A percentile compares a stretch with the other conserved stretches of the same genome.
phyloP scores from a whole-genome alignment of 2,797 vertebrate species.

The Gallirallus australis region DNA sequence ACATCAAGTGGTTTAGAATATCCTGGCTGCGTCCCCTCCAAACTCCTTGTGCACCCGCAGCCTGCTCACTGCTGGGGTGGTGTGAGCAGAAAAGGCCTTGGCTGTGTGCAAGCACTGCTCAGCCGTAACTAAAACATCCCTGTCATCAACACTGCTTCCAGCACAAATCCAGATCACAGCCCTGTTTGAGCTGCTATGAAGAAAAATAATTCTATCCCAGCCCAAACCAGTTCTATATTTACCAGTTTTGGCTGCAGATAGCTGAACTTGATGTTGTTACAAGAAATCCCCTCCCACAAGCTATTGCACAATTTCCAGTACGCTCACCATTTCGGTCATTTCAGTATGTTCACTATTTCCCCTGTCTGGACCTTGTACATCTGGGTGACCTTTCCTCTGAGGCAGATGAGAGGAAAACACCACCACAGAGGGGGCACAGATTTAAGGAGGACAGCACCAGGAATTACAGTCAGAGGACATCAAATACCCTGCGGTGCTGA shows the following conservation, averaged over 20 bases:
- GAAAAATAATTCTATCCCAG: no score
- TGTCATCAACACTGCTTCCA: no score
- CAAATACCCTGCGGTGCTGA: neutral
- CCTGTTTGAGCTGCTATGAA: no score
- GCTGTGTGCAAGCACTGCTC: no score
- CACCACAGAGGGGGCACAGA: neutral
- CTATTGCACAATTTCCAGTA: neutral
- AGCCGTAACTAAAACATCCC: no score
- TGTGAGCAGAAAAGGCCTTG: no score
- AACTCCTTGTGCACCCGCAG: no score
- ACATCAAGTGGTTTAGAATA: no score
- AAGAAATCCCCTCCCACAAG: neutral
- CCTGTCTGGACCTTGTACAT: neutral
- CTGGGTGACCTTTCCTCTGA: neutral
- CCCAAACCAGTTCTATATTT: neutral
- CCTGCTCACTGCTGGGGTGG: no score
- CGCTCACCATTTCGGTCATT: neutral
- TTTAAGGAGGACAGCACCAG: neutral
- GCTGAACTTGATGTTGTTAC: neutral
- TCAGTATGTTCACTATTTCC: neutral
- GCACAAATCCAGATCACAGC: no score
- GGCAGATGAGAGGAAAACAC: neutral
- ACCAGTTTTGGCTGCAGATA: neutral
- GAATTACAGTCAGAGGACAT: neutral
- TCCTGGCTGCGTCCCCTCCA: no score